Evolutionary conservation across 92 coral and sea anemone genomes (phyloP).

Genomic region (Metridium senile): DNA sequence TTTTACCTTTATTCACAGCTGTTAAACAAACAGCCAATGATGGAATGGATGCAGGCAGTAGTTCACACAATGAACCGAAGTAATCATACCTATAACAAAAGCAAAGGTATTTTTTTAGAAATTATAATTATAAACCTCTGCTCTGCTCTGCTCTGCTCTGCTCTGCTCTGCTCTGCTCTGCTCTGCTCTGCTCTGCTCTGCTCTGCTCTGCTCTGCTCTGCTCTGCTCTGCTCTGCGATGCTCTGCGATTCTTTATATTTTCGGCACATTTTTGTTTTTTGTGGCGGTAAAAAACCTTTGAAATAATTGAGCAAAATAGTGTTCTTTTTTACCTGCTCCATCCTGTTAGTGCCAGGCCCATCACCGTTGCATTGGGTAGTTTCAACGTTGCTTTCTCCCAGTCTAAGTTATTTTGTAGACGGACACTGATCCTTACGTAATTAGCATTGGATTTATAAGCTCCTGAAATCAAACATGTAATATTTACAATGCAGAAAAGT

Average conservation of each 20-base stretch:
- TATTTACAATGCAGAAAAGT: too few relatives aligned
- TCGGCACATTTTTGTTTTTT: too few relatives aligned
- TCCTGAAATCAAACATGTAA: too few relatives aligned
- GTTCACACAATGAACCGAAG: constrained; percentile 85
- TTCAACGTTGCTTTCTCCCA: constrained; percentile 52
- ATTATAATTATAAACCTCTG: background rate
- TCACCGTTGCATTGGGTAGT: constrained; percentile 54
- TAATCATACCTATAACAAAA: constrained; percentile 71
- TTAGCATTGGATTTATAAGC: constrained; percentile 76
- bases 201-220: too few relatives aligned
- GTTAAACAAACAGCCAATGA: constrained; percentile 85
- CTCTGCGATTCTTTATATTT: too few relatives aligned
- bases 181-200: too few relatives aligned
- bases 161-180: too few relatives aligned
- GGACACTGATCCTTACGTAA: constrained; percentile 74
- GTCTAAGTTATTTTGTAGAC: constrained; percentile 68
- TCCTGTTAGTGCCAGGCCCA: constrained; percentile 83
- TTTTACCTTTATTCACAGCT: constrained; percentile 72
- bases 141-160: too few relatives aligned
- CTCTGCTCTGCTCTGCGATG: too few relatives aligned
- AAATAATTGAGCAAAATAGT: too few relatives aligned
- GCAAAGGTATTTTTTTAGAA: background rate
- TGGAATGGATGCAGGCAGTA: constrained; percentile 89
- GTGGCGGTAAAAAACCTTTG: too few relatives aligned
- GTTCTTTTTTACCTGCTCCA: constrained; percentile 95